Evolutionary conservation across 2,113 vertebrate species (phyloP).

Genomic region (rat (Rattus norvegicus)): GRCr8 NC_086025.1:134974001-134974500

Average conservation of each 20-base stretch:
- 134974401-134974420: not conserved
- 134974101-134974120: not conserved
- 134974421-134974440: slow-evolving; percentile 32
- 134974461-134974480: not conserved
- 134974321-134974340: slow-evolving; percentile 32
- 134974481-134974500: not conserved
- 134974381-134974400: not conserved
- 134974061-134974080: not conserved
- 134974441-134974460: not conserved
- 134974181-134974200: not conserved
- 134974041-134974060: not conserved
- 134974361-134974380: not conserved
- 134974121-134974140: not conserved
- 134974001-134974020: slow-evolving; percentile 9
- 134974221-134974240: not conserved
- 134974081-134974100: not conserved
- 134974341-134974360: not conserved
- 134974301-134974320: not conserved
- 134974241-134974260: not conserved
- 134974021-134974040: not conserved
- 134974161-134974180: not conserved
- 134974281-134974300: slow-evolving; percentile 1
- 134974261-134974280: not conserved
- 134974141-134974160: not conserved
- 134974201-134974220: not conserved